These are phyloP conservation scores for Calliphora vomitoria DNA, from an alignment of 2,888 invertebrate genomes.

Conservation along the genomic window DNA sequence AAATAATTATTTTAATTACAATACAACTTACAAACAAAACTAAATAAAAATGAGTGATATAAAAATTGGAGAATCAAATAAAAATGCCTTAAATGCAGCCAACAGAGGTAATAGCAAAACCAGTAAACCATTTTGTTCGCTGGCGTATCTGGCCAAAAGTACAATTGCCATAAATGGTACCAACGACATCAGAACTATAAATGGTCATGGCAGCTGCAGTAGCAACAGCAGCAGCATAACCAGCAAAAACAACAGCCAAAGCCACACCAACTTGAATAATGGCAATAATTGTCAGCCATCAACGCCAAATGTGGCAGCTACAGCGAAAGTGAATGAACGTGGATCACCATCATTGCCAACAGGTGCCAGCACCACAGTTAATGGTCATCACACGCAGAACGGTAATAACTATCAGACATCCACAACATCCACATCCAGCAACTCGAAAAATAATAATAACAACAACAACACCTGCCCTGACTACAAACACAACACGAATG, in stretches of 20 bases:
- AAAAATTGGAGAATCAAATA: conserved; percentile 48
- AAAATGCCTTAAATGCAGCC: conserved; percentile 55
- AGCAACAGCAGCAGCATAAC: conserved; percentile 51
- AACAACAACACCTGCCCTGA: conserved; percentile 63
- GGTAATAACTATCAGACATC: conserved; percentile 48
- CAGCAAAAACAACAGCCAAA: conserved; percentile 27
- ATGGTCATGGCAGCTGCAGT: conserved; percentile 66
- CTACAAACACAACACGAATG: conserved; percentile 46
- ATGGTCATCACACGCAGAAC: conserved; percentile 64
- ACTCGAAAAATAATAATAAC: background rate
- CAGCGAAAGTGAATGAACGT: conserved; percentile 76
- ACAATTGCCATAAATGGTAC: conserved; percentile 75
- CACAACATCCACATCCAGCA: conserved; percentile 3
- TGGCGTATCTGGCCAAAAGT: conserved; percentile 77
- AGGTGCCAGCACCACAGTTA: conserved; percentile 72
- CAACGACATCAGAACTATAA: conserved; percentile 72
- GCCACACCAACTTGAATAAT: conserved; percentile 52
- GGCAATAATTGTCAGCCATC: conserved; percentile 61
- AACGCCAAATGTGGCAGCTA: conserved; percentile 75
- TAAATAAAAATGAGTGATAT: conserved; percentile 70
- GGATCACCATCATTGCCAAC: conserved; percentile 75
- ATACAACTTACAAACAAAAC: background rate
- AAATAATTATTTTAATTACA: background rate
- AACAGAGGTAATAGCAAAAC: conserved; percentile 46
- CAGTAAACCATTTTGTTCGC: conserved; percentile 76